phyloP scores from a whole-genome alignment of 2,888 invertebrate species.

The Callosobruchus maculatus region DNA sequence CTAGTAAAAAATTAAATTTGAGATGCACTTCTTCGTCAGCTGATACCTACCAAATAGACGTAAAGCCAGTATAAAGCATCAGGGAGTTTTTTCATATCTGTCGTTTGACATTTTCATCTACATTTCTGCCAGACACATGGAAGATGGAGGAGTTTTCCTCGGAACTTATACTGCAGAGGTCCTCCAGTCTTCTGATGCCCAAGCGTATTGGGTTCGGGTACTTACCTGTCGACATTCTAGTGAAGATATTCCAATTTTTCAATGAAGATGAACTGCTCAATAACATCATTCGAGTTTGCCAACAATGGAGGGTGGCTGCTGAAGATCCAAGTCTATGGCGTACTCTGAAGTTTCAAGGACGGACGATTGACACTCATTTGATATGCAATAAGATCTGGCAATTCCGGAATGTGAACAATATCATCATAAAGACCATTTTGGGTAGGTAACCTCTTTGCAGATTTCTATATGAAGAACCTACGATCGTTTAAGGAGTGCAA shows the following conservation, averaged over 20 bases:
- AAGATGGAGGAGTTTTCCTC: background rate
- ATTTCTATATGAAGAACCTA: no score
- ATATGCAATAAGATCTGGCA: slow-evolving; percentile 20
- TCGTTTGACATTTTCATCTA: background rate
- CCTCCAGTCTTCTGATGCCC: background rate
- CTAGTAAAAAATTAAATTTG: no score
- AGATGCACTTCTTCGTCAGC: no score
- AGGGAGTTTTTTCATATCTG: background rate
- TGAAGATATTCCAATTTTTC: slow-evolving; percentile 18
- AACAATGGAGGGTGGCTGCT: slow-evolving; percentile 17
- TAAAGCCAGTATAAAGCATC: no score
- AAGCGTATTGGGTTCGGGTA: slow-evolving; percentile 8
- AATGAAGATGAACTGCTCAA: slow-evolving; percentile 15
- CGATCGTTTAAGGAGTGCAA: no score
- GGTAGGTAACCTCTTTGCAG: background rate
- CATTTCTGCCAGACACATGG: background rate
- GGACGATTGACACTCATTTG: slow-evolving; percentile 3
- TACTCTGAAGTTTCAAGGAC: slow-evolving; percentile 13
- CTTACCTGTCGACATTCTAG: slow-evolving; percentile 11
- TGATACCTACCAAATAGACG: no score
- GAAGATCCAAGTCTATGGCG: slow-evolving; percentile 19
- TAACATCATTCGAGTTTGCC: slow-evolving; percentile 19
- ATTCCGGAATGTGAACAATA: slow-evolving; percentile 11
- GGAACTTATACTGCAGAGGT: background rate
- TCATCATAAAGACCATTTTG: slow-evolving; percentile 7